Evolutionary conservation across 2,797 vertebrate species (phyloP).

Genomic region (Sebastes trivittatus): DNA sequence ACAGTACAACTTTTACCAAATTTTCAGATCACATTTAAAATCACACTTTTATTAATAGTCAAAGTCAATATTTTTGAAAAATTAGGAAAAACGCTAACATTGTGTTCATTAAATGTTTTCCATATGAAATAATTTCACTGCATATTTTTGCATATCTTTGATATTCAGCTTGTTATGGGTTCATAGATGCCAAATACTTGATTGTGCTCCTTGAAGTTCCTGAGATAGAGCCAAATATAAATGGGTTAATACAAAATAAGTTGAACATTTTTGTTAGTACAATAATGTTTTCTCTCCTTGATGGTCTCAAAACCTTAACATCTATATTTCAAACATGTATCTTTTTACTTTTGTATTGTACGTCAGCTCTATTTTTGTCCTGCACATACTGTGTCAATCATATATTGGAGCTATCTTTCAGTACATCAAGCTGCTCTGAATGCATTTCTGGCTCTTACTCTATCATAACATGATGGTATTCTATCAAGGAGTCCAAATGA

Average conservation of each 20-base stretch:
- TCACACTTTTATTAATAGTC: neutral
- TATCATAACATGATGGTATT: constrained; percentile 27
- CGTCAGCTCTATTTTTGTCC: neutral
- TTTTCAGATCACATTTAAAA: neutral
- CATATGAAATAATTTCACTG: too few relatives aligned
- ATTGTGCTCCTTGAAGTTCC: too few relatives aligned
- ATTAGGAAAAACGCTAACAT: too few relatives aligned
- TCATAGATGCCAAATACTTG: too few relatives aligned
- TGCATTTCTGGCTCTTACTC: constrained; percentile 17
- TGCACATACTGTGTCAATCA: neutral
- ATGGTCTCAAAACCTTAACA: constrained; percentile 1
- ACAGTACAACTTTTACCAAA: neutral
- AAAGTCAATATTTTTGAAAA: too few relatives aligned
- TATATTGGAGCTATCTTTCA: neutral
- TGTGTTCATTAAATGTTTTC: too few relatives aligned
- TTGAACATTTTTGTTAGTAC: neutral
- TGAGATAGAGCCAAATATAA: too few relatives aligned
- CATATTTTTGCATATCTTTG: too few relatives aligned
- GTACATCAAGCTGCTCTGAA: neutral
- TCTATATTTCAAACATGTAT: neutral
- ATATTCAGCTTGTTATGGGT: too few relatives aligned
- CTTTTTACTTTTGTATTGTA: neutral
- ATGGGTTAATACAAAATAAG: constrained; percentile 14
- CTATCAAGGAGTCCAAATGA: constrained; percentile 39
- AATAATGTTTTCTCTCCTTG: neutral